Percentiles rank a stretch among this genome's conserved stretches.
Evolutionary conservation across 2,797 vertebrate genomes (phyloP).

Genomic region (Meriones psammophilus): DNA sequence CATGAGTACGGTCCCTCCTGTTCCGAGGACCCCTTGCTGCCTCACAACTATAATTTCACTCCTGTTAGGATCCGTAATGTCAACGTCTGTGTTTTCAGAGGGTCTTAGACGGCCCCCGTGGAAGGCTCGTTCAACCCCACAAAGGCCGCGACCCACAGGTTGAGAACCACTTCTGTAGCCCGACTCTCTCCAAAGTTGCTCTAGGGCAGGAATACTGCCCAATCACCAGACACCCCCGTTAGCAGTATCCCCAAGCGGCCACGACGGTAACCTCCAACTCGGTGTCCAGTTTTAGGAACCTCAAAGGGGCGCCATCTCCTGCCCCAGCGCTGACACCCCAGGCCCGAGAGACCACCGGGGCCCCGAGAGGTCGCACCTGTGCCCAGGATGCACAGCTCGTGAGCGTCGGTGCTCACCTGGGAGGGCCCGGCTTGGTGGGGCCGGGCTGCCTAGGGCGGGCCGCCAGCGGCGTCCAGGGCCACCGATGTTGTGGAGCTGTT

Average conservation of each 20-base stretch:
- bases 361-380: background rate
- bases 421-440: background rate
- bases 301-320: background rate
- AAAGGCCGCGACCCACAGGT: background rate
- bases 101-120: background rate
- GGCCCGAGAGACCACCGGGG: background rate
- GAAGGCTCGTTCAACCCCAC: background rate
- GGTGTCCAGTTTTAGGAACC: background rate
- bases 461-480: background rate
- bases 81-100: background rate
- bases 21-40: background rate
- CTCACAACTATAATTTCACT: background rate
- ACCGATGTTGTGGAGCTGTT: background rate
- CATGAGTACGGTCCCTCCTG: background rate
- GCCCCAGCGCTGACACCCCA: background rate
- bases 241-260: background rate
- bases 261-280: background rate
- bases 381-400: background rate
- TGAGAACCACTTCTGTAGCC: background rate
- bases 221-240: background rate
- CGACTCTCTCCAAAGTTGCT: background rate
- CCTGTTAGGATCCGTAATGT: background rate
- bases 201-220: background rate
- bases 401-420: slow-evolving; percentile 43
- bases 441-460: background rate